phyloP scores from a whole-genome alignment of 2,888 invertebrate species.

The Laspeyria flexula region DNA sequence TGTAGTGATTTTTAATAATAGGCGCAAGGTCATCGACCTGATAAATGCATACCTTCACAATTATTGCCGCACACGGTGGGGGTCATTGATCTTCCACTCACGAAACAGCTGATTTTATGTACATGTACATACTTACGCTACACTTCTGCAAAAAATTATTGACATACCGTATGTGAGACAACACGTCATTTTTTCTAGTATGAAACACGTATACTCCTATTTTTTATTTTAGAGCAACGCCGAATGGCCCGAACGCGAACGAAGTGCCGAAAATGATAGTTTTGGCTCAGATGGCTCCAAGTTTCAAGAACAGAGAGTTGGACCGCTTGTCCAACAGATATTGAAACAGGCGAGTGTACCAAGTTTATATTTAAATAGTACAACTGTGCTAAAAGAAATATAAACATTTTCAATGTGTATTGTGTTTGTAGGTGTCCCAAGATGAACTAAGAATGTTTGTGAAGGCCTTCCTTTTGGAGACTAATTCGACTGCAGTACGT shows the following conservation, averaged over 20 bases:
- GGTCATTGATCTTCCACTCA: too few relatives aligned
- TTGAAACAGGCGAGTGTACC: slow-evolving; percentile 67
- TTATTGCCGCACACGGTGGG: too few relatives aligned
- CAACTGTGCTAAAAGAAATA: too few relatives aligned
- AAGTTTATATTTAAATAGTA: background rate
- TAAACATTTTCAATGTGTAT: background rate
- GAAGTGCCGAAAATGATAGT: slow-evolving; percentile 79
- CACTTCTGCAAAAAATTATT: too few relatives aligned
- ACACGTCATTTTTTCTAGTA: too few relatives aligned
- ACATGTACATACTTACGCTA: too few relatives aligned
- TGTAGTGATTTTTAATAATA: too few relatives aligned
- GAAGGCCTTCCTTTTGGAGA: slow-evolving; percentile 96
- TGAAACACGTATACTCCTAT: too few relatives aligned
- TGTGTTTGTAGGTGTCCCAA: slow-evolving; percentile 78
- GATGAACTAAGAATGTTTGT: slow-evolving; percentile 91
- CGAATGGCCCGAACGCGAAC: slow-evolving; percentile 77
- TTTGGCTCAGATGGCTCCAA: slow-evolving; percentile 78
- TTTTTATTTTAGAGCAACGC: slow-evolving; percentile 50
- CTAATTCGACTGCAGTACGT: slow-evolving; percentile 95
- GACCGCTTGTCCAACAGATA: slow-evolving; percentile 78
- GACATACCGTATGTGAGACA: too few relatives aligned
- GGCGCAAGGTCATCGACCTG: too few relatives aligned
- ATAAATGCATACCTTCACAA: too few relatives aligned
- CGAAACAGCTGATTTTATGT: too few relatives aligned
- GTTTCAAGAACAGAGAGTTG: slow-evolving; percentile 80